Conservation (phyloP, 2,888 invertebrate species). For the Biston stratarius region DNA sequence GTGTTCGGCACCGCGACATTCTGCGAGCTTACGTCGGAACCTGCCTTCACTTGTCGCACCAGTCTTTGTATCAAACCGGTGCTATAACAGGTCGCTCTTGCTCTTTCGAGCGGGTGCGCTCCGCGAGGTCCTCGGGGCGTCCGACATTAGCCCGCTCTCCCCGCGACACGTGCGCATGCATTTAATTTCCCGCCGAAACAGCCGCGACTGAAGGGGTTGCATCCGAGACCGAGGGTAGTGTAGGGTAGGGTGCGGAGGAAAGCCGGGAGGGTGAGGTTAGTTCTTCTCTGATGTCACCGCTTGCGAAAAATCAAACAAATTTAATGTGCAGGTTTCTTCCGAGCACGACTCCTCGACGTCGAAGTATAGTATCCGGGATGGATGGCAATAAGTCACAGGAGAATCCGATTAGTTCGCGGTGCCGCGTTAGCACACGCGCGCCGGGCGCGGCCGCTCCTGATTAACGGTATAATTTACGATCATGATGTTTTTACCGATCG, state of each 20-base stretch:
- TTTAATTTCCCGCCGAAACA: conserved; percentile 5
- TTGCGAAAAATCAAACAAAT: neutral
- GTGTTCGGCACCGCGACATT: no score
- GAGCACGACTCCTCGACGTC: neutral
- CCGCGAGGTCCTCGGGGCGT: conserved; percentile 2
- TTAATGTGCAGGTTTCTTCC: no score
- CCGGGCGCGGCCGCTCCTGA: conserved; percentile 19
- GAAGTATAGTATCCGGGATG: neutral
- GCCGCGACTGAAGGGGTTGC: conserved; percentile 5
- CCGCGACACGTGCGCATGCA: conserved; percentile 31
- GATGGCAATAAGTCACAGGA: conserved; percentile 1
- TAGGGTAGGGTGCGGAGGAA: no score
- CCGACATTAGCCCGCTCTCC: conserved; percentile 33
- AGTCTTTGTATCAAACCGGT: neutral
- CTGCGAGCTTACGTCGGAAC: no score
- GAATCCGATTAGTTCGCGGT: neutral
- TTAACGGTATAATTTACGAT: conserved; percentile 38
- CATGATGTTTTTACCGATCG: conserved; percentile 18
- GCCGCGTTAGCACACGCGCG: neutral
- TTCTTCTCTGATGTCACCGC: neutral
- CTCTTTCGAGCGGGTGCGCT: conserved; percentile 16
- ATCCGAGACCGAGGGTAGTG: neutral
- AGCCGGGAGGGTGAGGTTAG: neutral
- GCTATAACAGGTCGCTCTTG: conserved; percentile 12
- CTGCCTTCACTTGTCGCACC: no score